Evolutionary conservation across 92 coral and sea anemone genomes (phyloP), one percentile per base, ranked within the genome.

Genomic region (Pocillopora grandis): DNA sequence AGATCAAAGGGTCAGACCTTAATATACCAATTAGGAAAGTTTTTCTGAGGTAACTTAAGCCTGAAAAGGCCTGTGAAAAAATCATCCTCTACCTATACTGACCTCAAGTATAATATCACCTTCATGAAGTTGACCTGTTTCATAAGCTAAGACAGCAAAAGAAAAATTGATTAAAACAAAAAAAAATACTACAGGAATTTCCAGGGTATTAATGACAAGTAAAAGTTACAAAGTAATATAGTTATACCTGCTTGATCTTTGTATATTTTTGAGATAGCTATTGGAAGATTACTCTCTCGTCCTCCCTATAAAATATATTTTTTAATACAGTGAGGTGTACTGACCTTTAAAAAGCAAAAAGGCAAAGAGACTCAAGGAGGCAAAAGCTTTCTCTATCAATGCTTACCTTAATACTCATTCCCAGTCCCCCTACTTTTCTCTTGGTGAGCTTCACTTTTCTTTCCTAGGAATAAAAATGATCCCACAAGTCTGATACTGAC

Each of bases 71-170:
- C 8, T 42, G 52, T 42, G 52, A 42, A 42, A 42, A 42, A 42
- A 42, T 42, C 52, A 42, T 42, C 16, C 18, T 62, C 19, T 4
- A 33, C 12, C n/a, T 15, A 58, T 15, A 58, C 60, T 66, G 76
- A 96, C 99, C 97, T 90, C 91, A 35, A 96, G 81, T 85, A 97
- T 97, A 58, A 94, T 97, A 73, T 97, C 99, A 9, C 99, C 99
- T 78, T 94, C 98, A 85, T 74, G 90, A 70, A 96, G 83, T 31
- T 88, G 87, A 42, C 86, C 89, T 78, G 95, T 91, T 33, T 92
- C 98, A 80, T 92, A 88, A 86, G 97, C 98, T 94, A 72, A 84
- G 80, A 59, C 62, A 84, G 65, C 16, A 75, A 48, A 13, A 66
- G 69, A 58, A 66, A 75, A 75, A 18, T 65, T 57, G 12, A 37